phyloP scores from a whole-genome alignment of 2,888 invertebrate genomes.

The Athalia circularis region DNA sequence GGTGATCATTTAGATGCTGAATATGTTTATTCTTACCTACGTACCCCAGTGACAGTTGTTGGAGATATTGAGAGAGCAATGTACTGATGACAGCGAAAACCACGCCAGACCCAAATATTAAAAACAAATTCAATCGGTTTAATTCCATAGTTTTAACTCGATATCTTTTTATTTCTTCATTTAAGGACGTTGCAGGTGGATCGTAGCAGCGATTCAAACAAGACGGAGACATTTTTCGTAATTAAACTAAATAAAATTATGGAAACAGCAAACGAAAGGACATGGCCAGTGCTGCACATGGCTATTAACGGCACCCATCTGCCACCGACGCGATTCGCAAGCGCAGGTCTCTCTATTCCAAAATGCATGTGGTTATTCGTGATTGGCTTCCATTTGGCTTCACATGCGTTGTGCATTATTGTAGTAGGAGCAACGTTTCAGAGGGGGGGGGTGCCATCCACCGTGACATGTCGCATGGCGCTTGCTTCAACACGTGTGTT shows the following conservation, averaged over 20 bases:
- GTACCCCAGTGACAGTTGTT: conserved; percentile 51
- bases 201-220: conserved; percentile 52
- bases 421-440: no score
- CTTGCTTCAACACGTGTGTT: not conserved
- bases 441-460: no score
- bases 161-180: conserved; percentile 55
- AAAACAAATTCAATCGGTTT: conserved; percentile 59
- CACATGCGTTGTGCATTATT: not conserved
- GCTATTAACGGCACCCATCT: conserved; percentile 4
- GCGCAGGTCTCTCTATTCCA: not conserved
- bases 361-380: conserved; percentile 29
- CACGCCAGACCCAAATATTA: conserved; percentile 64
- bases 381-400: conserved; percentile 36
- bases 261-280: not conserved
- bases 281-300: conserved; percentile 15
- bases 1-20: not conserved
- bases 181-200: conserved; percentile 49
- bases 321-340: conserved; percentile 13
- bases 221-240: conserved; percentile 56
- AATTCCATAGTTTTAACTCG: conserved; percentile 56
- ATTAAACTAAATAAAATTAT: conserved; percentile 9
- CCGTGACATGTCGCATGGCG: no score
- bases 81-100: conserved; percentile 63
- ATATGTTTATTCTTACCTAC: conserved; percentile 53
- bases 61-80: conserved; percentile 64